Conservation (phyloP, 2,888 invertebrate species). For the Prostheceraeus crozeri region DNA sequence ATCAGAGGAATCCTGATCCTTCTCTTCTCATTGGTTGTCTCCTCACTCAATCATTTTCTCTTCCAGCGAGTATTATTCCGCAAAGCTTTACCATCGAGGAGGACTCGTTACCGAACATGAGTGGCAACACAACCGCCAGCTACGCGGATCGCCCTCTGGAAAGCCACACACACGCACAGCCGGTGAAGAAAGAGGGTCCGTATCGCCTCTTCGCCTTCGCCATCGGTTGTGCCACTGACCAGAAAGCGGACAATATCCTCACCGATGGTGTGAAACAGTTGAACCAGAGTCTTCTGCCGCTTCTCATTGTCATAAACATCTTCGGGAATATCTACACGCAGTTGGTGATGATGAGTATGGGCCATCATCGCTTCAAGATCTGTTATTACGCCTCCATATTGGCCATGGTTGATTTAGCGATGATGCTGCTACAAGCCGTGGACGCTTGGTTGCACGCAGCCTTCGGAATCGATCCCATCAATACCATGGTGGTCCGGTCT, state of each 20-base stretch:
- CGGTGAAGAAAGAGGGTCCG: background rate
- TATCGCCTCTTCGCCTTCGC: background rate
- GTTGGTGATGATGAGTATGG: background rate
- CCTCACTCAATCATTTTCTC: too few relatives aligned
- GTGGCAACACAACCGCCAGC: too few relatives aligned
- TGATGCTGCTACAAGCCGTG: background rate
- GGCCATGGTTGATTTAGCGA: background rate
- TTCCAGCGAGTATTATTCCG: too few relatives aligned
- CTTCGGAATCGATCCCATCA: background rate
- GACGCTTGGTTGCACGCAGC: background rate
- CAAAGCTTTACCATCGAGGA: too few relatives aligned
- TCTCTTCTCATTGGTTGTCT: too few relatives aligned
- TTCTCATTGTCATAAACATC: background rate
- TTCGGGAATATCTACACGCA: background rate
- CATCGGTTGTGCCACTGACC: slow-evolving; percentile 2
- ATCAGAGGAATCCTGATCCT: too few relatives aligned
- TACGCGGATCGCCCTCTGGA: too few relatives aligned
- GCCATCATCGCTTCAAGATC: background rate
- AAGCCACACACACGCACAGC: too few relatives aligned
- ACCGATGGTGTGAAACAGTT: background rate
- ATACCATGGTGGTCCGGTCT: background rate
- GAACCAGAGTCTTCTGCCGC: background rate
- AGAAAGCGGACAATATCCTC: background rate
- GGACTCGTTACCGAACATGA: too few relatives aligned
- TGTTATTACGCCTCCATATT: background rate